Conservation (phyloP, 2,888 invertebrate species). For the Hedychridium roseum region DNA sequence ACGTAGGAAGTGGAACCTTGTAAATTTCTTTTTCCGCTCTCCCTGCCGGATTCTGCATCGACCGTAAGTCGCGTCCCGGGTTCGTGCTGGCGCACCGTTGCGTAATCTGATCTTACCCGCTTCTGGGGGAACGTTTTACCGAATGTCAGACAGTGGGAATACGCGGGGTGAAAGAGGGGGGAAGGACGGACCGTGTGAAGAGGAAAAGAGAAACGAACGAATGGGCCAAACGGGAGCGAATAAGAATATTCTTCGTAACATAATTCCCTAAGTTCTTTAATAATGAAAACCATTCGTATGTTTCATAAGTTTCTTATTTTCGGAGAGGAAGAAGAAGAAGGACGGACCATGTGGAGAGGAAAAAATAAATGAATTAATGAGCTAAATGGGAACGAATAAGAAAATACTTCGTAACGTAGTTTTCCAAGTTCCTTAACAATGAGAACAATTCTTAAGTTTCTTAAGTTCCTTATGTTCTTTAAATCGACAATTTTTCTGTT, state of each 20-base stretch:
- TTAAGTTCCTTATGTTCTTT: background rate
- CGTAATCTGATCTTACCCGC: conserved; percentile 39
- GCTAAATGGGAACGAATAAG: too few species aligned
- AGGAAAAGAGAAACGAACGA: conserved; percentile 4
- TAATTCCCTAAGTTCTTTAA: conserved; percentile 19
- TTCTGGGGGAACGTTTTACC: conserved; percentile 8
- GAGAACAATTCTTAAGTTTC: background rate
- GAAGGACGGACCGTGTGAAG: background rate
- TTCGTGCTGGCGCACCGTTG: conserved; percentile 3
- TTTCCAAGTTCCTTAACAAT: conserved; percentile 19
- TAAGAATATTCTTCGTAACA: conserved; percentile 27
- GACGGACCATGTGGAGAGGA: background rate
- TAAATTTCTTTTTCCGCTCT: conserved; percentile 35
- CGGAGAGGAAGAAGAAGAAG: conserved; percentile 1
- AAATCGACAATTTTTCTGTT: background rate
- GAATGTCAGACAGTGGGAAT: background rate
- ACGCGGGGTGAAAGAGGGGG: conserved; percentile 3
- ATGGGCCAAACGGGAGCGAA: too few species aligned
- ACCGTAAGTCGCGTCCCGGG: conserved; percentile 8
- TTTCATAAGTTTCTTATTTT: background rate
- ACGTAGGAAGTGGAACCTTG: conserved; percentile 27
- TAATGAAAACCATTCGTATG: background rate
- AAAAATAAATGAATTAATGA: conserved; percentile 5
- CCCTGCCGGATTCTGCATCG: conserved; percentile 7
- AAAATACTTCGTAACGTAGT: conserved; percentile 25